Percentiles rank a stretch among this genome's conserved stretches.
Conservation (phyloP, 2,113 vertebrate species). For the Willisornis vidua region DNA sequence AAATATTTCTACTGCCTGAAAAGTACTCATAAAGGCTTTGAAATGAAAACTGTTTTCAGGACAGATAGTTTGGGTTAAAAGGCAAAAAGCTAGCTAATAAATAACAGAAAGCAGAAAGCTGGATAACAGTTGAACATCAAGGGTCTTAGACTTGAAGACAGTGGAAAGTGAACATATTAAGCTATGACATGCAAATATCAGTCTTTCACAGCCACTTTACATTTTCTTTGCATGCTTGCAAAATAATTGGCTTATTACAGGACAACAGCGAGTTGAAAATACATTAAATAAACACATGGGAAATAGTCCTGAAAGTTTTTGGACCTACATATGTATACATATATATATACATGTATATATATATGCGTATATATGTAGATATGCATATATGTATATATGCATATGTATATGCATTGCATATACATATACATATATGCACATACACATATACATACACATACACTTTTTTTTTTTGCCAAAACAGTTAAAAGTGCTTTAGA, state of each 20-base stretch:
- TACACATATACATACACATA: too few relatives aligned
- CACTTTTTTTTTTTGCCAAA: background rate
- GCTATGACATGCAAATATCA: background rate
- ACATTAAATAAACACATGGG: background rate
- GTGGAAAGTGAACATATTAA: background rate
- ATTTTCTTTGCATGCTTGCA: background rate
- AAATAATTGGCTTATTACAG: background rate
- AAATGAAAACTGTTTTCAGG: conserved; percentile 20
- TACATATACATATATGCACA: too few relatives aligned
- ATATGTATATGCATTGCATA: too few relatives aligned
- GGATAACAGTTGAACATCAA: background rate
- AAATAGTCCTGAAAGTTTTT: background rate
- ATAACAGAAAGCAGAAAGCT: background rate
- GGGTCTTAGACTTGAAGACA: background rate
- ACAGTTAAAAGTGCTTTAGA: background rate
- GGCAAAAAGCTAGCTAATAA: background rate
- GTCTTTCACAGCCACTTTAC: background rate
- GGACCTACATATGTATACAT: background rate
- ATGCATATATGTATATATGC: background rate
- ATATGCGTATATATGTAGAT: too few relatives aligned
- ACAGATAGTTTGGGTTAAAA: conserved; percentile 3
- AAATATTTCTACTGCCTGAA: background rate
- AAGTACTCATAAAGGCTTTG: background rate
- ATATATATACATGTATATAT: too few relatives aligned
- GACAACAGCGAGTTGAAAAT: background rate